A percentile compares a stretch with the other conserved stretches of the same genome.
These are phyloP conservation scores for Petrocephalus microphthalmus DNA, from an alignment of 2,113 vertebrate genomes.

Conservation along the genomic window DNA sequence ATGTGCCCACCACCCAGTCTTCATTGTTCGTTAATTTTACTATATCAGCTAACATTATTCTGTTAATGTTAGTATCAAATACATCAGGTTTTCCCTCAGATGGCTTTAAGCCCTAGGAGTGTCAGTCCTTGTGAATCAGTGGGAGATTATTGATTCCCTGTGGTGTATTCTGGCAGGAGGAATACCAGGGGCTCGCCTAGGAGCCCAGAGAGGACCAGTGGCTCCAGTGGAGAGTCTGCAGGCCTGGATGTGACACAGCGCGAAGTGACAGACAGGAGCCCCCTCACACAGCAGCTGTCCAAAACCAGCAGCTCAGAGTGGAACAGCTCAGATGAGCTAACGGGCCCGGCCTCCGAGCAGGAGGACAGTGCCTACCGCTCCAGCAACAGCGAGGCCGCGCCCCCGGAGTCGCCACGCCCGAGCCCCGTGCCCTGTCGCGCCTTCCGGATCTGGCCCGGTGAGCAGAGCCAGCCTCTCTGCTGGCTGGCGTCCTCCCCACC, in stretches of 20 bases:
- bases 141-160: neutral
- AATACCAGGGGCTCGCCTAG: slow-evolving; percentile 53
- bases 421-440: slow-evolving; percentile 30
- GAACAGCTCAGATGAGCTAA: slow-evolving; percentile 68
- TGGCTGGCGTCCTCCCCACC: slow-evolving; percentile 59
- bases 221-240: slow-evolving; percentile 46
- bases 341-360: slow-evolving; percentile 53
- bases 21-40: neutral
- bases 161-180: slow-evolving; percentile 40
- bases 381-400: slow-evolving; percentile 48
- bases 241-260: slow-evolving; percentile 37
- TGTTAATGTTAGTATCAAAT: neutral
- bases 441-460: slow-evolving; percentile 32
- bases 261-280: slow-evolving; percentile 42
- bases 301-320: slow-evolving; percentile 68
- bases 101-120: neutral
- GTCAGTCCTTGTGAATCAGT: neutral
- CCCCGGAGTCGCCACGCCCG: slow-evolving; percentile 44
- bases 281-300: slow-evolving; percentile 44
- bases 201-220: slow-evolving; percentile 43
- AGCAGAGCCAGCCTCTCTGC: slow-evolving; percentile 43
- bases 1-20: neutral
- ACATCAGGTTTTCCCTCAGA: neutral
- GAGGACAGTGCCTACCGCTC: slow-evolving; percentile 62
- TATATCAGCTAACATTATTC: neutral